Base-by-base conservation (phyloP, 2,113 vertebrate genomes). In the Oreochromis niloticus region DNA sequence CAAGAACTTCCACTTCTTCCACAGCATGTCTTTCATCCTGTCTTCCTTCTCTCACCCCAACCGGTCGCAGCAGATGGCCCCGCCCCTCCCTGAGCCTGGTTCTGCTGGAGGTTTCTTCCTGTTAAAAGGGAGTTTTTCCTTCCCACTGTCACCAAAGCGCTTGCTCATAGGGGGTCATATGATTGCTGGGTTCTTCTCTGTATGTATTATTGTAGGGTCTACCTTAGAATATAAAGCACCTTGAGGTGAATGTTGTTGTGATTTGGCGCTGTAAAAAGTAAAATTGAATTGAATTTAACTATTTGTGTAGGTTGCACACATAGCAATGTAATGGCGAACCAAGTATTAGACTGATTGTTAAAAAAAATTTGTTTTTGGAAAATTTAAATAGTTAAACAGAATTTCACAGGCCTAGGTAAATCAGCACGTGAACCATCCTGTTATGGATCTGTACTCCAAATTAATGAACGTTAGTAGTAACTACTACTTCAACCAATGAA, bases 11-110 rank as follows among this genome's bases (percentile, higher is more conserved):
- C 30, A 32, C 30, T 32, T 32, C 30, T 32, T 32, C 30, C 59
- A 63, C 30, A 63, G 0, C 32, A n/a, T 36, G 17, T 63, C 4
- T 36, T 30, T 63, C 36, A n/a, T 36, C 17, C 9, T 12, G 17
- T 36, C 0, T 36, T 66, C 2, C 6, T 63, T 63, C 59, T 63
- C 0, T 1, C 32, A n/a, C 59, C 17, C 9, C 9, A 34, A 61
- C 30, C 9, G 0, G 9, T 61, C 0, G 1, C 9, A 19, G 59
- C 0, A 36, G 32, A 36, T 66, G 61, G 6, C 59, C 34, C 34
- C 9, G 2, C 59, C 59, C 17, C 17, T 66, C 61, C 32, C 17
- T n/a, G 4, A 66, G 9, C 61, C 4, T 36, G 61, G 4, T 63
- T n/a, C 1, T 63, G 9, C 9, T 0, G 3, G 59, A 36, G 32